These are phyloP conservation scores for Microplitis deprimator DNA, from an alignment of 2,888 invertebrate genomes.

Conservation along the genomic window DNA sequence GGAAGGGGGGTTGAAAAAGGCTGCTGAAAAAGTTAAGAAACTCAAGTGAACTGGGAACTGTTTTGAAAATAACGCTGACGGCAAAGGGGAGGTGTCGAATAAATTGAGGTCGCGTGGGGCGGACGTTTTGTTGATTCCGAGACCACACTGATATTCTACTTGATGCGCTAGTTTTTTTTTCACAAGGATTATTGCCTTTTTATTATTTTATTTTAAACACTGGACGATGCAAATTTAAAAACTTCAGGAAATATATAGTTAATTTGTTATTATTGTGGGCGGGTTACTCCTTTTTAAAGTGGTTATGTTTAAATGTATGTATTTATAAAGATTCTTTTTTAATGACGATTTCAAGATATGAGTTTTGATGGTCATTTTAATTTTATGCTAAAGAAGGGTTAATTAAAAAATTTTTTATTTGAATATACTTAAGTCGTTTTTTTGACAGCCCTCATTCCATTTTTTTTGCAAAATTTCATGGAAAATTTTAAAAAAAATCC, in stretches of 20 bases:
- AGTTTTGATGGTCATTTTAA: background rate
- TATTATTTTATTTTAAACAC: background rate
- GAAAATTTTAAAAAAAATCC: no score
- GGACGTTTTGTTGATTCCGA: slow-evolving; percentile 62
- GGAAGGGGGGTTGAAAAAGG: no score
- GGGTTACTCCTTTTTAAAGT: background rate
- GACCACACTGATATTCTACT: slow-evolving; percentile 58
- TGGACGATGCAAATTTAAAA: background rate
- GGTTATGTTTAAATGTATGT: background rate
- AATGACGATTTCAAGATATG: background rate
- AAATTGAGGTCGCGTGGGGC: slow-evolving; percentile 70
- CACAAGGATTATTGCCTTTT: slow-evolving; percentile 19
- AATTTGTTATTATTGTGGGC: slow-evolving; percentile 1
- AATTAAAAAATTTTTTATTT: background rate
- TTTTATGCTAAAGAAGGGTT: background rate
- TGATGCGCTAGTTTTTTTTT: slow-evolving; percentile 23
- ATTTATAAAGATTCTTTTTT: background rate
- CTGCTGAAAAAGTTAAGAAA: background rate
- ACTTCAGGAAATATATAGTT: background rate
- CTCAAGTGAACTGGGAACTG: slow-evolving; percentile 14
- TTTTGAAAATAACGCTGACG: slow-evolving; percentile 58
- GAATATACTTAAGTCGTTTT: no score
- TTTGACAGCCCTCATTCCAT: no score
- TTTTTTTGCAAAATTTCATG: no score
- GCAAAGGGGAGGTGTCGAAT: slow-evolving; percentile 71